Evolutionary conservation across 2,888 invertebrate species (phyloP).

Genomic region (Sinelater perroti): DNA sequence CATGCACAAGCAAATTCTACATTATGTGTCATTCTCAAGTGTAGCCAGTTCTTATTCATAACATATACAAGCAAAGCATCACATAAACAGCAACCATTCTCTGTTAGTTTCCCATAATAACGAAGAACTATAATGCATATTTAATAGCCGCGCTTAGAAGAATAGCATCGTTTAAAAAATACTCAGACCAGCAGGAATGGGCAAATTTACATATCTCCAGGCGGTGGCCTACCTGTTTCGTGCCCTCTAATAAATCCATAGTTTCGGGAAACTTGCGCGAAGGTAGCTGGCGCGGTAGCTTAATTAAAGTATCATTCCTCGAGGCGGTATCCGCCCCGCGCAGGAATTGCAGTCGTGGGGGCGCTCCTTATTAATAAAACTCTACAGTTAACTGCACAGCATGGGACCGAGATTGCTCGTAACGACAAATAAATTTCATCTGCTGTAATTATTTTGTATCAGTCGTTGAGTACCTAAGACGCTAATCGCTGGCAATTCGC

Average conservation of each 20-base stretch:
- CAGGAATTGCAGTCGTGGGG: neutral
- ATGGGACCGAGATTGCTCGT: neutral
- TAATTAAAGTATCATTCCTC: constrained; percentile 14
- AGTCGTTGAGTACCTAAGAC: neutral
- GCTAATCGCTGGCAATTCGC: too few species aligned
- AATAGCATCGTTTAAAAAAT: constrained; percentile 19
- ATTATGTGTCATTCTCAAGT: too few species aligned
- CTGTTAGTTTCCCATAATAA: neutral
- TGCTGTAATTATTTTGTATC: neutral
- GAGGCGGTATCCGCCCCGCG: neutral
- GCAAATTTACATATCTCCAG: constrained; percentile 14
- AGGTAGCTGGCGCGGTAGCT: constrained; percentile 9
- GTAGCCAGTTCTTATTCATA: too few species aligned
- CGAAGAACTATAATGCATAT: constrained; percentile 2
- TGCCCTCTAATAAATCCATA: constrained; percentile 6
- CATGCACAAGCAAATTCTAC: too few species aligned
- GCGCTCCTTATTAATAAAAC: constrained; percentile 10
- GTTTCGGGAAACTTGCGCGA: constrained; percentile 7
- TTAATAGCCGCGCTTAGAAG: constrained; percentile 1
- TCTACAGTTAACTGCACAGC: neutral
- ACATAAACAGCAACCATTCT: neutral
- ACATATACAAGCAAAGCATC: too few species aligned
- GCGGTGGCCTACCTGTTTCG: constrained; percentile 1
- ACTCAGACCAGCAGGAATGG: constrained; percentile 17
- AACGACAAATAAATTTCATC: constrained; percentile 19